A percentile compares a stretch with the other conserved stretches of the same genome.
Evolutionary conservation across 1,140 invertebrate species (phyloP).

Genomic region (Halesus radiatus): DNA sequence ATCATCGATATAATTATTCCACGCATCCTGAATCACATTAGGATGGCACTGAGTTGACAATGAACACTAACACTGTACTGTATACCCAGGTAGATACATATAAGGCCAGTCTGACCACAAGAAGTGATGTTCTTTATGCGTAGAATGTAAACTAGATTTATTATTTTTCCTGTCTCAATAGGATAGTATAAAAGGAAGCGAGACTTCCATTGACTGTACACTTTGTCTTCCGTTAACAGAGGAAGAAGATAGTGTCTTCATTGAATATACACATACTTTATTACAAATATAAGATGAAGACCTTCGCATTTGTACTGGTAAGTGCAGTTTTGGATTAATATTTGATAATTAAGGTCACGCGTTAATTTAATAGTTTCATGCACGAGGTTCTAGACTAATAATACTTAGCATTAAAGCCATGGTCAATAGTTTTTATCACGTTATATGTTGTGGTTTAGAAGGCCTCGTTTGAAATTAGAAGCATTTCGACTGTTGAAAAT

Average conservation of each 20-base stretch:
- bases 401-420: no score
- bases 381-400: neutral
- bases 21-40: constrained; percentile 19
- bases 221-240: constrained; percentile 25
- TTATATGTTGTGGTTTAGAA: no score
- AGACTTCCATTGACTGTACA: neutral
- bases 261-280: neutral
- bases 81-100: neutral
- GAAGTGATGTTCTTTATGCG: constrained; percentile 17
- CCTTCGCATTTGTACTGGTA: constrained; percentile 2
- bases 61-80: neutral
- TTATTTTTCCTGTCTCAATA: neutral
- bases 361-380: neutral
- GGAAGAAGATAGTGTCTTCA: constrained; percentile 32
- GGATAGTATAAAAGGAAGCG: constrained; percentile 11
- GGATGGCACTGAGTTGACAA: neutral
- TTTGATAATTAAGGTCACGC: neutral
- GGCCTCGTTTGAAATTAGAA: no score
- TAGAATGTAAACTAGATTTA: constrained; percentile 27
- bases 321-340: neutral
- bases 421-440: no score
- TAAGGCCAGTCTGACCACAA: constrained; percentile 1
- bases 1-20: constrained; percentile 24
- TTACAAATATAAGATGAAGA: constrained; percentile 5
- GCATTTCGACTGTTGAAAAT: no score